phyloP scores from a whole-genome alignment of 1,140 invertebrate species.

The Drosophila watanabei region DNA sequence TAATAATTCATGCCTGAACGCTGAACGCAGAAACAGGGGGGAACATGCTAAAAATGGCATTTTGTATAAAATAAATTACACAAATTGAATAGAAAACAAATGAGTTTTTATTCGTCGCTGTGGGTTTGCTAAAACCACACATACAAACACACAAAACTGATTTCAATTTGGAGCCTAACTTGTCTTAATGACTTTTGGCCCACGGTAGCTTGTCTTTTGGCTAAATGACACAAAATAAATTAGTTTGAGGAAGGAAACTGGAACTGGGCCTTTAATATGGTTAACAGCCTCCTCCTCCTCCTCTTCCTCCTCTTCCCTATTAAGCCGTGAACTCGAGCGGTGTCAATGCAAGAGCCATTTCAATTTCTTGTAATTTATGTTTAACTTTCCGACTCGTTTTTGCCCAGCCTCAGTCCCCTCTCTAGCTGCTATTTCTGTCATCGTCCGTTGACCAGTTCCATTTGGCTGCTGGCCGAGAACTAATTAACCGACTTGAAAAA shows the following conservation, averaged over 20 bases:
- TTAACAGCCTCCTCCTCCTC: conserved; percentile 42
- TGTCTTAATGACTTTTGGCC: not conserved
- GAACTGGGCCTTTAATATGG: conserved; percentile 16
- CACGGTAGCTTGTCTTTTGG: conserved; percentile 28
- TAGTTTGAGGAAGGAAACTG: not conserved
- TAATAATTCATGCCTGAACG: conserved; percentile 29
- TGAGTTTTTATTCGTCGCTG: not conserved
- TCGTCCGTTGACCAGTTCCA: conserved; percentile 55
- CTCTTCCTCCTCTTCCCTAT: no score
- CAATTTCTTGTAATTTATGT: conserved; percentile 74
- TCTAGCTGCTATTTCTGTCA: conserved; percentile 21
- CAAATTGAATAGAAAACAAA: conserved; percentile 27
- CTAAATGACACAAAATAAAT: conserved; percentile 22
- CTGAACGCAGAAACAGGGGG: not conserved
- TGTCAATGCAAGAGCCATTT: conserved; percentile 28
- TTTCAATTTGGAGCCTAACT: not conserved
- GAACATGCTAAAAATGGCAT: not conserved
- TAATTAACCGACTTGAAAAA: conserved; percentile 82
- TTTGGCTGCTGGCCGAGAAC: conserved; percentile 60
- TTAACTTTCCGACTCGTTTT: conserved; percentile 56
- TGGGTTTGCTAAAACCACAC: not conserved
- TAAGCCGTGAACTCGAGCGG: not conserved
- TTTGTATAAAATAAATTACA: conserved; percentile 10
- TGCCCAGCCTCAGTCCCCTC: not conserved
- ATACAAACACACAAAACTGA: not conserved